phyloP scores from a whole-genome alignment of 2,888 invertebrate species.

The Cataglyphis altisquamis region DNA sequence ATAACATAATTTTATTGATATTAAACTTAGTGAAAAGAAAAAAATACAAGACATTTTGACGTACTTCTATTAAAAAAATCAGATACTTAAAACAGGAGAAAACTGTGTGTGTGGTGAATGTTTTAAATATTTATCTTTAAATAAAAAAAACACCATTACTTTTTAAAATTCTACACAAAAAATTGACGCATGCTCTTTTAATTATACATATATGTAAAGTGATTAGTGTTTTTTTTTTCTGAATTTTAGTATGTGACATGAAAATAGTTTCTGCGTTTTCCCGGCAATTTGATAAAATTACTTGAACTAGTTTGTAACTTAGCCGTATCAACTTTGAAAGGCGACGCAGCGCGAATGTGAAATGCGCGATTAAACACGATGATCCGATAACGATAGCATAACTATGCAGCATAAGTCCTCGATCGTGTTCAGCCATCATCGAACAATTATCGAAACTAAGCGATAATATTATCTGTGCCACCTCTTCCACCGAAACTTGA shows the following conservation, averaged over 20 bases:
- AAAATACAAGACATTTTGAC: not conserved
- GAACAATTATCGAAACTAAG: constrained; percentile 65
- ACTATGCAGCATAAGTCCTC: constrained; percentile 31
- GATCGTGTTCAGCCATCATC: constrained; percentile 53
- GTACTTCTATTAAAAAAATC: not conserved
- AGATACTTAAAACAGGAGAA: not conserved
- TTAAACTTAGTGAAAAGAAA: not conserved
- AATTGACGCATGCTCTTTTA: not conserved
- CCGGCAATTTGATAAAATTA: not conserved
- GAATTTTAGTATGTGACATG: not conserved
- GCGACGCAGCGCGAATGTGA: constrained; percentile 48
- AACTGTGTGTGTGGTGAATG: not conserved
- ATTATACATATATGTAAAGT: not conserved
- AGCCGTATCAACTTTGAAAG: not conserved
- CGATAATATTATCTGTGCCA: constrained; percentile 68
- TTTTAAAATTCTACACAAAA: not conserved
- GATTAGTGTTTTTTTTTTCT: not conserved
- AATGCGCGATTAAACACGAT: constrained; percentile 57
- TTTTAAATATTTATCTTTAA: not conserved
- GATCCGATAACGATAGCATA: constrained; percentile 59
- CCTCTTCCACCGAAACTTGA: constrained; percentile 61
- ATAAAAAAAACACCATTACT: not conserved
- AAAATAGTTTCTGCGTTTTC: not conserved
- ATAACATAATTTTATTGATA: not conserved
- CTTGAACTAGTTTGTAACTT: not conserved